These are phyloP conservation scores for Torymus texanus DNA, from an alignment of 2,888 invertebrate genomes.

Conservation along the genomic window DNA sequence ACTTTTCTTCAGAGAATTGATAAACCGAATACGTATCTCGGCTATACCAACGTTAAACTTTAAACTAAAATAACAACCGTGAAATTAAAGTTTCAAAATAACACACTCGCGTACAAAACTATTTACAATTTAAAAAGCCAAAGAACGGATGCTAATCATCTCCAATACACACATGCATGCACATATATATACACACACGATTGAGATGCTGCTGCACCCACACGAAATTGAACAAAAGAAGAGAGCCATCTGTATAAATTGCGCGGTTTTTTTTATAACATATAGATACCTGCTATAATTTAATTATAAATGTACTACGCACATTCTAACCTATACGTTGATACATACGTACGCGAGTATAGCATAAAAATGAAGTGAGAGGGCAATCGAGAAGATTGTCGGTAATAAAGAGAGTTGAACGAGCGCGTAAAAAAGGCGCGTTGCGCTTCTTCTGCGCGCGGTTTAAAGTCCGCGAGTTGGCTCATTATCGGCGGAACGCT, in stretches of 20 bases:
- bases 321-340: too few relatives aligned
- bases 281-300: conserved; percentile 22
- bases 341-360: neutral
- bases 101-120: conserved; percentile 2
- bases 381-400: conserved; percentile 32
- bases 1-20: too few relatives aligned
- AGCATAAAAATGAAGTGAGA: conserved; percentile 12
- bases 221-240: conserved; percentile 20
- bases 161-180: neutral
- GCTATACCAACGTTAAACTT: too few relatives aligned
- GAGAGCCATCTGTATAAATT: conserved; percentile 19
- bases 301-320: conserved; percentile 1
- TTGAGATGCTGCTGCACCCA: neutral
- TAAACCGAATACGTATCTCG: too few relatives aligned
- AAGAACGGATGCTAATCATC: conserved; percentile 21
- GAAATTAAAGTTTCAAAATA: neutral
- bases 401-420: conserved; percentile 27
- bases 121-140: neutral
- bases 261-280: conserved; percentile 15
- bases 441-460: neutral
- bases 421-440: conserved; percentile 28
- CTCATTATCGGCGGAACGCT: conserved; percentile 6
- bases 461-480: neutral
- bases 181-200: neutral
- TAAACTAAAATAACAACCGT: too few relatives aligned